Base-by-base conservation (phyloP, 2,797 vertebrate species). In the Botia almorhae region DNA sequence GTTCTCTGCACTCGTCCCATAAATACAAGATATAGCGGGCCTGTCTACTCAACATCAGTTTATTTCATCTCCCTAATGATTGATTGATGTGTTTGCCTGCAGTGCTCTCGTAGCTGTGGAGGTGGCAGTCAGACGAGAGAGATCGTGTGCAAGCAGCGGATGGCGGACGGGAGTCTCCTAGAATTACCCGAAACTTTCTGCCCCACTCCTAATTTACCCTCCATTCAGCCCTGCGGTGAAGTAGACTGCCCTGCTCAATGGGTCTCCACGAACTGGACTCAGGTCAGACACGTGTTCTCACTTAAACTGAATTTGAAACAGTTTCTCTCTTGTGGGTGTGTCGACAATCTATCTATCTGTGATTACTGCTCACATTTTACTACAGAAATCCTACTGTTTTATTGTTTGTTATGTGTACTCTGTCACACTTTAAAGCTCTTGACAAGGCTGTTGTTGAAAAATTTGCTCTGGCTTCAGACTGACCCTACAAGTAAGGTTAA, bases 101-200 rank as follows among this genome's bases (percentile, higher is more conserved):
- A 99, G 98, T 99, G 98, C 84, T 98, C 97, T 2, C 94, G 90
- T 84, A 97, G 93, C 23, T 99, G 98, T 60, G 95, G 95, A 0
- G 91, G 95, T 1, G 97, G 98, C 48, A 23, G 93, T 81, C 95
- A 95, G 89, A 94, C 79, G 74, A 92, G 96, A 17, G 92, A 93
- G 11, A 88, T 91, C 7, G 58, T 94, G 80, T 99, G 98, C 87
- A 98, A 97, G 89, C 97, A 99, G 87, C 94, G 92, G 2, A 90
- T 96, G 87, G 95, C 97, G 7, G 97, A 98, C 65, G 97, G 98
- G 74, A 98, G 96, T 81, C 87, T 96, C 58, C 83, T 97, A 78
- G 96, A 97, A 76, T 89, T 98, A 80, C 96, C 96, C 0, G 96
- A 98, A 76, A 94, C 95, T 0, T 97, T 97, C 88, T 98, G 97